Percentiles rank a stretch among this genome's conserved stretches.
Evolutionary conservation across 92 coral and sea anemone species (phyloP).

Genomic region (Zoanthus sociatus): DNA sequence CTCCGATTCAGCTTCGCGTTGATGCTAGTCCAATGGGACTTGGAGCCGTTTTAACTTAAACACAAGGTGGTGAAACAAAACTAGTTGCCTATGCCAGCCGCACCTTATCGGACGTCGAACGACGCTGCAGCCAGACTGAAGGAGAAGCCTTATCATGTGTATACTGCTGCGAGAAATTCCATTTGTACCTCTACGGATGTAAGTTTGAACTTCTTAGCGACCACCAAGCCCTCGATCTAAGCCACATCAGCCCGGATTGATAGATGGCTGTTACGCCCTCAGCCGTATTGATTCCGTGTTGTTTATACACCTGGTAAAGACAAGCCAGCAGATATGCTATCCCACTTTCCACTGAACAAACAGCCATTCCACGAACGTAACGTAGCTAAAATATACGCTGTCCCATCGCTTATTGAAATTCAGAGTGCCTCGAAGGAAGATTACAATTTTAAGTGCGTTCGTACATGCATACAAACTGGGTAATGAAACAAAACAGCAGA

Average conservation of each 20-base stretch:
- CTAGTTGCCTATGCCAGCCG: constrained; percentile 55
- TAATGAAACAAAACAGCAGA: neutral
- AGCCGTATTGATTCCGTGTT: constrained; percentile 66
- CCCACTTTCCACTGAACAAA: constrained; percentile 24
- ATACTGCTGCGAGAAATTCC: constrained; percentile 29
- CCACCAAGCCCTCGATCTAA: constrained; percentile 37
- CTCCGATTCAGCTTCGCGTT: constrained; percentile 45
- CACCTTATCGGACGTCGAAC: constrained; percentile 50
- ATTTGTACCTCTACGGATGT: constrained; percentile 36
- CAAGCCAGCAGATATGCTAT: constrained; percentile 64
- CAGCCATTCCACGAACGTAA: constrained; percentile 25
- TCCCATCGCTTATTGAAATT: constrained; percentile 27
- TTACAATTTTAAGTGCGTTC: constrained; percentile 36
- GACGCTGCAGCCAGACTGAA: constrained; percentile 42
- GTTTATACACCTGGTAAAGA: constrained; percentile 62
- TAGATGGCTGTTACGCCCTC: constrained; percentile 60
- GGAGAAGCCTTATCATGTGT: constrained; percentile 37
- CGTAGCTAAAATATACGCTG: constrained; percentile 64
- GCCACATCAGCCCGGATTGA: constrained; percentile 51
- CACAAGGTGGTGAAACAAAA: constrained; percentile 40
- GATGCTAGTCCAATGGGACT: constrained; percentile 48
- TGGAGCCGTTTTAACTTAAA: constrained; percentile 43
- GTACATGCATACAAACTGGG: neutral
- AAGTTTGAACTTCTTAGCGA: constrained; percentile 45
- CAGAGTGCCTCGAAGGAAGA: constrained; percentile 20